Conservation (phyloP, 2,888 invertebrate genomes). For the Stomorhina lunata region DNA sequence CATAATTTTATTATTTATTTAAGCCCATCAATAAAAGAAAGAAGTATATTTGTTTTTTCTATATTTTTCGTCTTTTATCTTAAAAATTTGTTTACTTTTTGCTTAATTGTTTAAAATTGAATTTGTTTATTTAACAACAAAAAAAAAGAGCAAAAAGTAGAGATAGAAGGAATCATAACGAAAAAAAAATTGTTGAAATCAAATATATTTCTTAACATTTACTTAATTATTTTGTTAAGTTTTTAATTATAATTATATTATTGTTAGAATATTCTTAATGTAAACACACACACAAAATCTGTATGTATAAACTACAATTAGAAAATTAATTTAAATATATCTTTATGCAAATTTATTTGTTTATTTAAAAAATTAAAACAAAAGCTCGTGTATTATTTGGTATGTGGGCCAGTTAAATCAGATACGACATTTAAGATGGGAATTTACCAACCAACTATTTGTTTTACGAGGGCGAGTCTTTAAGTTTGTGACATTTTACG, state of each 20-base stretch:
- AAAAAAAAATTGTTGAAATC: too few species aligned
- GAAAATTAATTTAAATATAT: constrained; percentile 26
- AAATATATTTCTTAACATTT: constrained; percentile 27
- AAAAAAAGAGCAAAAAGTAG: too few species aligned
- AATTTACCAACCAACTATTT: too few species aligned
- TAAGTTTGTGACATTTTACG: too few species aligned
- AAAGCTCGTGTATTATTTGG: neutral
- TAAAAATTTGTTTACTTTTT: neutral
- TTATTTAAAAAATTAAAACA: constrained; percentile 19
- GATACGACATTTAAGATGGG: too few species aligned
- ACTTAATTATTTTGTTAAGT: constrained; percentile 61
- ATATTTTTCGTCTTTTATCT: too few species aligned
- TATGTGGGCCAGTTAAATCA: neutral
- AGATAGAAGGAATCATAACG: neutral
- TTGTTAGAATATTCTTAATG: neutral
- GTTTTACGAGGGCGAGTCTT: too few species aligned
- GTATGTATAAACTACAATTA: constrained; percentile 30
- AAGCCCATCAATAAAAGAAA: neutral
- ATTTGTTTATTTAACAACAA: neutral
- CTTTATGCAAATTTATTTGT: neutral
- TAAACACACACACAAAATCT: constrained; percentile 32
- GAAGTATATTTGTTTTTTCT: too few species aligned
- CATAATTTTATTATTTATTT: neutral
- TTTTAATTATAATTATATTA: constrained; percentile 27
- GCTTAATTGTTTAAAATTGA: neutral